Evolutionary conservation across 2,797 vertebrate species (phyloP), one percentile per base, ranked within the genome.

Genomic region (Tolypeutes matacus): DNA sequence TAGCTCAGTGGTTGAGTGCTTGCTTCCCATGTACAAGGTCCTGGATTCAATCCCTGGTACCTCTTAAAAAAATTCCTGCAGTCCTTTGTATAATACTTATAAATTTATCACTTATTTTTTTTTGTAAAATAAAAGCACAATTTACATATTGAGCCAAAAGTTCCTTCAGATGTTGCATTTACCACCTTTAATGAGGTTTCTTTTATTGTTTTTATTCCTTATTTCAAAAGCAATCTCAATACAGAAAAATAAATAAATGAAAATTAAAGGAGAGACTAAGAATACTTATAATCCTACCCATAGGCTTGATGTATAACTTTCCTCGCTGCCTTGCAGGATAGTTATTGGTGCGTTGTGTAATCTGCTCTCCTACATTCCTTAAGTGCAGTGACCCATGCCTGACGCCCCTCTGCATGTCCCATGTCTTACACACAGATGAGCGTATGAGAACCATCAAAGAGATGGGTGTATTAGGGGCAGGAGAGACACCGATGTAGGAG

Each of bases 111-210:
- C 2, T 21, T 27, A 51, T 60, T 89, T 11, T n/a, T 77, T 34
- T 81, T 46, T 31, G 8, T 64, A 86, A 82, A 95, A 91, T 29
- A 31, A 86, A 94, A 84, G 42, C 39, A 77, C 27, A 85, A 95
- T 80, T 70, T 91, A 95, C 85, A 64, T 23, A 56, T 2, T 60
- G 77, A 96, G 84, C 51, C 4, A n/a, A 31, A 91, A 92, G 34
- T 67, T 58, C 53, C 56, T 86, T 49, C 34, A 69, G 64, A 92
- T 53, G 31, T 64, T 81, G 34, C 6, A 70, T 36, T 49, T 86
- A 49, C 76, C 13, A 85, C n/a, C 29, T 62, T 23, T 53, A 46
- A 7, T 80, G 70, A 73, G 51, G 34, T 70, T 83, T 65, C 12
- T 67, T 83, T 34, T 11, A 53, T 13, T 7, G 2, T 58, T 34